Conservation (phyloP, 2,888 invertebrate genomes). For the Cordylochernes scorpioides region DNA sequence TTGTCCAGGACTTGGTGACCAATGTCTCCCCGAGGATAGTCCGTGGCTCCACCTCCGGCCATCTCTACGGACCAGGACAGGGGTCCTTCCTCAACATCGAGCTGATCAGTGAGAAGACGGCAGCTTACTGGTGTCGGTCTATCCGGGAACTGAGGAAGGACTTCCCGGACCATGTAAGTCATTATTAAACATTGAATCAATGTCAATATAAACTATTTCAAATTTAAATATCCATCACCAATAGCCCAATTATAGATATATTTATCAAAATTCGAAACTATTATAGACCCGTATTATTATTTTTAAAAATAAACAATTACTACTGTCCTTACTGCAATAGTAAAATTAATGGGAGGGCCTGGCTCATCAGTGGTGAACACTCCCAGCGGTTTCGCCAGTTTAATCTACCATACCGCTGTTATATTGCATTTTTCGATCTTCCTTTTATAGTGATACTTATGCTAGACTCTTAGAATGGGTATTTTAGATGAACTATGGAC, state of each 20-base stretch:
- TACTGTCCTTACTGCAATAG: too few relatives aligned
- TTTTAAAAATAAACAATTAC: too few relatives aligned
- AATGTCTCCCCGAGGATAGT: conserved; percentile 93
- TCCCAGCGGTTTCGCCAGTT: too few relatives aligned
- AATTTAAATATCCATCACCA: conserved; percentile 1
- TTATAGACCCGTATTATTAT: too few relatives aligned
- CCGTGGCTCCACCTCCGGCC: conserved; percentile 68
- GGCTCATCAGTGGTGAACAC: too few relatives aligned
- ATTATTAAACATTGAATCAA: neutral
- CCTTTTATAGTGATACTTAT: too few relatives aligned
- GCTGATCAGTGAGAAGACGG: conserved; percentile 83
- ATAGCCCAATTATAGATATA: conserved; percentile 1
- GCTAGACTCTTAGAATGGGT: too few relatives aligned
- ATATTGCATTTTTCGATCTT: too few relatives aligned
- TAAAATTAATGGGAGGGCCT: too few relatives aligned
- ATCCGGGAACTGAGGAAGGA: conserved; percentile 65
- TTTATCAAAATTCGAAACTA: too few relatives aligned
- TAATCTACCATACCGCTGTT: too few relatives aligned
- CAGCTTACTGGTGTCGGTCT: conserved; percentile 70
- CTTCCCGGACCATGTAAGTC: conserved; percentile 51
- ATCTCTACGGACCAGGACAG: conserved; percentile 80
- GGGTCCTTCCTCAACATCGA: conserved; percentile 90
- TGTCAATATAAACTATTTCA: neutral
- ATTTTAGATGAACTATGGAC: too few relatives aligned
- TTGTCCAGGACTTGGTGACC: conserved; percentile 56